Conservation (phyloP, 30 jellyfish, hydroid and myxozoan species). For the Turritopsis dohrnii region DNA sequence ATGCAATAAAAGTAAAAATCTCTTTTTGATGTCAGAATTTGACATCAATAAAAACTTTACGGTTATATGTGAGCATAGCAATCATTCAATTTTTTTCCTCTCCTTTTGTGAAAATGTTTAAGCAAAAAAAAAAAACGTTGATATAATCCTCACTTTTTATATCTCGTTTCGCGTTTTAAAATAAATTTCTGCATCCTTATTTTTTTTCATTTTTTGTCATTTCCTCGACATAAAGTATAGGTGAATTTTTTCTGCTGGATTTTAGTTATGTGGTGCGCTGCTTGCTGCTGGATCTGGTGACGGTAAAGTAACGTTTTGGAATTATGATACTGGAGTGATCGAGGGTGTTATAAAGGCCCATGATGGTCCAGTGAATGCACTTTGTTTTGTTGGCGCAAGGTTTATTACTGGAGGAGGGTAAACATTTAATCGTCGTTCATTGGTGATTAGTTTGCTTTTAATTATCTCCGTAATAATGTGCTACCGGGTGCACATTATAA, state of each 20-base stretch:
- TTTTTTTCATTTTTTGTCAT: too few species aligned
- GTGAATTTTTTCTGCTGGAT: neutral
- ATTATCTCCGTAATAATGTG: neutral
- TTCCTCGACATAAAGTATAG: too few species aligned
- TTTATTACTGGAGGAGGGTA: conserved; percentile 94
- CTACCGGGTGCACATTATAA: too few species aligned
- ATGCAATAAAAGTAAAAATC: too few species aligned
- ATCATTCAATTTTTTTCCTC: too few species aligned
- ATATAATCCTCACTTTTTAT: too few species aligned
- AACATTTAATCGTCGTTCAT: neutral
- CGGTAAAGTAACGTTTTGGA: conserved; percentile 76
- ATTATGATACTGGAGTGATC: conserved; percentile 41
- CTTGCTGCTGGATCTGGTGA: conserved; percentile 63
- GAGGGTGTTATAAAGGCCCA: conserved; percentile 78
- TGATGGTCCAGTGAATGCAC: conserved; percentile 53
- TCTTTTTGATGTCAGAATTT: too few species aligned
- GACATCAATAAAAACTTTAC: too few species aligned
- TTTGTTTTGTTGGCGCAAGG: conserved; percentile 62
- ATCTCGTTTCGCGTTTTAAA: neutral
- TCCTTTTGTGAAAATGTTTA: too few species aligned
- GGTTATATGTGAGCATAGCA: too few species aligned
- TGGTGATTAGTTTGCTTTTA: neutral
- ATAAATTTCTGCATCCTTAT: too few species aligned
- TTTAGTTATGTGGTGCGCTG: conserved; percentile 70
- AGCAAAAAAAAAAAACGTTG: too few species aligned